Evolutionary conservation across 2,888 invertebrate species (phyloP).

Genomic region (Metalampra italica): DNA sequence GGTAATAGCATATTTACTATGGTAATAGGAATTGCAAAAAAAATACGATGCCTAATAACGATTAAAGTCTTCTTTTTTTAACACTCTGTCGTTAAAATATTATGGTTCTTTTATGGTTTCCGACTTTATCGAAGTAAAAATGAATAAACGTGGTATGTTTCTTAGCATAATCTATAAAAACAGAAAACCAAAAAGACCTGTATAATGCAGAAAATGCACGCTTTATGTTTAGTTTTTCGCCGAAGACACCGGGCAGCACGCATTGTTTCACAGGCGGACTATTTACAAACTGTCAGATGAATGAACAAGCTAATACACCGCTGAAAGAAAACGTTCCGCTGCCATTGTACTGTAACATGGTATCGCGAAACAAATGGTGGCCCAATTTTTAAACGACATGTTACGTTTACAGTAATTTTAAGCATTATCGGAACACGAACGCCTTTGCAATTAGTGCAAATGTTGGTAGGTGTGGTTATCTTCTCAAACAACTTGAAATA

Average conservation of each 20-base stretch:
- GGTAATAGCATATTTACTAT: too few species aligned
- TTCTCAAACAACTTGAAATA: background rate
- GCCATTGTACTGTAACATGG: conserved; percentile 12
- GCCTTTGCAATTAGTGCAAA: background rate
- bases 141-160: too few species aligned
- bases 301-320: conserved; percentile 30
- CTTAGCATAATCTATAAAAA: too few species aligned
- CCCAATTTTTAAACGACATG: conserved; percentile 2
- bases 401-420: background rate
- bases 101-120: too few species aligned
- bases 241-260: conserved; percentile 33
- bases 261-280: conserved; percentile 40
- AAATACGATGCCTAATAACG: too few species aligned
- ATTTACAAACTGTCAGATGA: conserved; percentile 46
- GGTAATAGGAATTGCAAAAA: too few species aligned
- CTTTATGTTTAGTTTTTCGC: conserved; percentile 25
- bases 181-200: background rate
- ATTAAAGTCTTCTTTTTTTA: too few species aligned
- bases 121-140: too few species aligned
- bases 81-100: too few species aligned
- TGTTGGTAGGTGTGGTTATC: background rate
- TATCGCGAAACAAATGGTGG: conserved; percentile 4
- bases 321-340: conserved; percentile 27
- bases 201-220: background rate
- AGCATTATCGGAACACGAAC: background rate